Base-by-base conservation (phyloP, 2,888 invertebrate species). In the Dasysyrphus albostriatus region DNA sequence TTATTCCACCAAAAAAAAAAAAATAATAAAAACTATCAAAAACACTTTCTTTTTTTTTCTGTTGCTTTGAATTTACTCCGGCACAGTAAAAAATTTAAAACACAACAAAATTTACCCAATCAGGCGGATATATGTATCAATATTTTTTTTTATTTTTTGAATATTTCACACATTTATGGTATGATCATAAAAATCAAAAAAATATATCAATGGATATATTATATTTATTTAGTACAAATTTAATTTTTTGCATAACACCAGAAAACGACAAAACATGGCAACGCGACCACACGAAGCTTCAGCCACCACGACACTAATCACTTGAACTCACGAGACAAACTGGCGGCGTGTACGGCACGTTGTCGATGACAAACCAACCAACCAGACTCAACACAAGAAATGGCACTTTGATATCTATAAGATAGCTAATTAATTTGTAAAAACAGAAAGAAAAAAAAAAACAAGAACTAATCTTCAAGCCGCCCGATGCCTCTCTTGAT, bases 241-340 rank as follows among this genome's bases (percentile, higher is more conserved):
- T 9, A n/a, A 42, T n/a, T 32, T 76, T 77, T 82, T 65, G 61
- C 74, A 63, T 63, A 85, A 85, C 61, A 73, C 73, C 6, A 51
- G 3, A 58, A 69, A 5, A 42, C 24, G 19, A 65, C 34, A 10
- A 32, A 49, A 19, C 10, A 58, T 29, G 58, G 10, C 16, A 58
- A 54, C 44, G 24, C 51, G 54, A 49, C 63, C 14, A 56, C 51
- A 67, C 75, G 54, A 34, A 58, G 37, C 51, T 69, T 54, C 54
- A 69, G 49, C 16, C 54, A 29, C 32, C 10, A 70, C 75, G 75
- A 80, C 42, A 76, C 73, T 76, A 82, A 77, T 78, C 74, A 51
- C 77, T 74, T 51, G 73, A 78, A 74, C 37, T 39, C 74, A 65
- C 77, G 85, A 85, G 85, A 85, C 85, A 85, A 49, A 77, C 77